Percentiles rank a stretch among this genome's conserved stretches.
Evolutionary conservation across 1,140 invertebrate genomes (phyloP).

Genomic region (Drosophila miranda): DNA sequence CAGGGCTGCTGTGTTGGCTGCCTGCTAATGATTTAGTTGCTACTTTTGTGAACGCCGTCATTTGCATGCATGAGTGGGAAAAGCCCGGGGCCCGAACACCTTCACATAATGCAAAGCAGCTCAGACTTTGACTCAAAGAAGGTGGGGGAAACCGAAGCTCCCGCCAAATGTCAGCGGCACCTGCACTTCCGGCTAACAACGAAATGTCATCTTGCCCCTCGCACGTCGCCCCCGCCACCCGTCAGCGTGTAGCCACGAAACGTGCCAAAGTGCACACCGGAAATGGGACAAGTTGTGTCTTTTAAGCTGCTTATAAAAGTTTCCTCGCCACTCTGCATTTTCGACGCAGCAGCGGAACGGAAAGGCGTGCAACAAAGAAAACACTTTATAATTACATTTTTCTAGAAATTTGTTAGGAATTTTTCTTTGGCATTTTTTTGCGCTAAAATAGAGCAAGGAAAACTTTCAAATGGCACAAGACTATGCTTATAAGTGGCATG

Average conservation of each 20-base stretch:
- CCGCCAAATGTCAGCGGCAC: conserved; percentile 28
- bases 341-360: neutral
- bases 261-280: conserved; percentile 50
- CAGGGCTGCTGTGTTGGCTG: conserved; percentile 15
- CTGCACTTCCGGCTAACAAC: conserved; percentile 52
- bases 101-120: conserved; percentile 39
- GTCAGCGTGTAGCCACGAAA: conserved; percentile 14
- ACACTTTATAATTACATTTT: conserved; percentile 26
- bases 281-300: conserved; percentile 13
- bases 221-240: no score
- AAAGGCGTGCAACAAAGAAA: conserved; percentile 1
- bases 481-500: neutral
- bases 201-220: conserved; percentile 44
- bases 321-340: conserved; percentile 5
- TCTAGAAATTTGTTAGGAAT: no score
- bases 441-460: neutral
- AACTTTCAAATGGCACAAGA: neutral
- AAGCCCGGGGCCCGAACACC: conserved; percentile 4
- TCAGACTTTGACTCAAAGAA: conserved; percentile 2
- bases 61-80: conserved; percentile 30
- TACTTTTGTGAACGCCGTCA: conserved; percentile 57
- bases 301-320: conserved; percentile 31
- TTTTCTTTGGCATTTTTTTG: no score
- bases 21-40: conserved; percentile 77
- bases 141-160: neutral